Percentiles rank a stretch among this genome's conserved stretches.
phyloP scores from a whole-genome alignment of 2,888 invertebrate species.

The Drosophila percnosoma region DNA sequence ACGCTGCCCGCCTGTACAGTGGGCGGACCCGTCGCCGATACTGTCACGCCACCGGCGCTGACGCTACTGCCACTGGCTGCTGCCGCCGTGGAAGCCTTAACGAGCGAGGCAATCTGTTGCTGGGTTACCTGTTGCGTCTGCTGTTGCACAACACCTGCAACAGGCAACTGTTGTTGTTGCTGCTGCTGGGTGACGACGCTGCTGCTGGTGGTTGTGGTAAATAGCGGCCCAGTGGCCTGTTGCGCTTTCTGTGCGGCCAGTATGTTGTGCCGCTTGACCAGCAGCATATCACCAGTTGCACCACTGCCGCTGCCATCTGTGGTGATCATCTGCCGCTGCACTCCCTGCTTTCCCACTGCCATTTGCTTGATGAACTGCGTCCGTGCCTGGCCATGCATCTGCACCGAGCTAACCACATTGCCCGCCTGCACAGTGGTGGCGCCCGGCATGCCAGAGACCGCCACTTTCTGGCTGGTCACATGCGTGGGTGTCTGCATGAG shows the following conservation, averaged over 20 bases:
- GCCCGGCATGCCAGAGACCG: constrained; percentile 82
- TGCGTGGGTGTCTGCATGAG: constrained; percentile 82
- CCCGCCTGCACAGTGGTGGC: constrained; percentile 64
- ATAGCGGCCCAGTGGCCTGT: constrained; percentile 84
- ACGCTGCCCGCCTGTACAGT: constrained; percentile 76
- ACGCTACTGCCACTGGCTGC: constrained; percentile 72
- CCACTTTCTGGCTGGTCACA: constrained; percentile 84
- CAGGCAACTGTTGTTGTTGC: constrained; percentile 85
- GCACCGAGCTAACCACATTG: constrained; percentile 85
- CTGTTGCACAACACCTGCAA: constrained; percentile 64
- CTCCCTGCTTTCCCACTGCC: constrained; percentile 84
- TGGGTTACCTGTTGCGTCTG: constrained; percentile 85
- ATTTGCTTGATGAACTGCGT: constrained; percentile 85
- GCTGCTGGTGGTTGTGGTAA: constrained; percentile 84
- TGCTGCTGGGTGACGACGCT: constrained; percentile 57
- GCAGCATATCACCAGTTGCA: constrained; percentile 85
- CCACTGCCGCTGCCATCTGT: constrained; percentile 86
- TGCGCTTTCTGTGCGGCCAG: constrained; percentile 84
- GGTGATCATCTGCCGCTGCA: constrained; percentile 85
- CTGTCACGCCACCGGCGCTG: constrained; percentile 77
- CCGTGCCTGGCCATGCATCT: constrained; percentile 85
- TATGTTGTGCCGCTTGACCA: constrained; percentile 86
- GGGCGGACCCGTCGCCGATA: constrained; percentile 75
- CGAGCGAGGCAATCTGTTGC: constrained; percentile 83
- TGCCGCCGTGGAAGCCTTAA: constrained; percentile 84